Evolutionary conservation across 1,140 invertebrate genomes (phyloP).

Genomic region (Mactra quadrangularis): DNA sequence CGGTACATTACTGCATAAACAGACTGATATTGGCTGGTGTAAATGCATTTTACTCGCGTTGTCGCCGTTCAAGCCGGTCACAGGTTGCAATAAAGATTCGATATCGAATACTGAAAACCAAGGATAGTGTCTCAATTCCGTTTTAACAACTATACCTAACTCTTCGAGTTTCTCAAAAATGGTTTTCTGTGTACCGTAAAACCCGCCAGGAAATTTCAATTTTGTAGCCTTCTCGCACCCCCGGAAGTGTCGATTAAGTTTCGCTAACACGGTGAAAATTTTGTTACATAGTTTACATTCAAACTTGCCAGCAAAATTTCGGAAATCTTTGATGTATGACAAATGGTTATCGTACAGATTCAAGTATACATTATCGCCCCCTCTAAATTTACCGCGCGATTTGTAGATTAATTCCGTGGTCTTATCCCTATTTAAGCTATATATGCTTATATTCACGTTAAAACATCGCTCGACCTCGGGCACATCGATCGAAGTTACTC

Average conservation of each 20-base stretch:
- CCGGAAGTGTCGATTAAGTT: not conserved
- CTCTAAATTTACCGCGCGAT: not conserved
- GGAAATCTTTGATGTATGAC: too few relatives aligned
- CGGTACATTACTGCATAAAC: too few relatives aligned
- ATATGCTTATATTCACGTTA: not conserved
- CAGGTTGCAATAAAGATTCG: not conserved
- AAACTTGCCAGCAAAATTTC: not conserved
- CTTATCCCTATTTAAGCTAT: not conserved
- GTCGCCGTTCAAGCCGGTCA: not conserved
- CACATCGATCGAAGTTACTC: not conserved
- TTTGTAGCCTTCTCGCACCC: not conserved
- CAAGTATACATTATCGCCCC: not conserved
- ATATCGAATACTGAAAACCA: slow-evolving; percentile 13
- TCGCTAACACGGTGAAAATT: not conserved
- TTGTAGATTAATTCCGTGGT: not conserved
- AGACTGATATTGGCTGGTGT: not conserved
- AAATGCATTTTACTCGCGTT: not conserved
- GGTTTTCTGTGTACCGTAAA: not conserved
- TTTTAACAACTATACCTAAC: not conserved
- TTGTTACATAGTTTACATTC: slow-evolving; percentile 4
- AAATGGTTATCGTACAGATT: too few relatives aligned
- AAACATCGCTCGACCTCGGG: not conserved
- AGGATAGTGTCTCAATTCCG: not conserved
- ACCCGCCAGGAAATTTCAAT: not conserved
- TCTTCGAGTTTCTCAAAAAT: not conserved